Conservation (phyloP, 2,888 invertebrate species). For the Drosophila histrio region DNA sequence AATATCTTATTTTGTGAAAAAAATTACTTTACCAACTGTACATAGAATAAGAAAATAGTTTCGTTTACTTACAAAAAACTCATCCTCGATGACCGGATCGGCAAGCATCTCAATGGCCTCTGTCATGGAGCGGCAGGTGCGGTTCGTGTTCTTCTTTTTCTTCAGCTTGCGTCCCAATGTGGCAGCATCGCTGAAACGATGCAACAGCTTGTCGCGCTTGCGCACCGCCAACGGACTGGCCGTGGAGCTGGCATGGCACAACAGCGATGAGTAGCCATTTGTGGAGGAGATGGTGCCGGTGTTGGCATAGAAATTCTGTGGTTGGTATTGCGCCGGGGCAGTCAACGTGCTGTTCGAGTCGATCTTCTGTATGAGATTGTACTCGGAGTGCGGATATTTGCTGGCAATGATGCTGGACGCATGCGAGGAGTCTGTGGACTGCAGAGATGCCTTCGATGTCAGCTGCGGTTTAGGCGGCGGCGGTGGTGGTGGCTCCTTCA, state of each 20-base stretch:
- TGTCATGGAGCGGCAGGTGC: slow-evolving; percentile 84
- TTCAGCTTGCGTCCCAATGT: slow-evolving; percentile 83
- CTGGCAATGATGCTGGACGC: slow-evolving; percentile 76
- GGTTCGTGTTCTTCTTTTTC: slow-evolving; percentile 83
- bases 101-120: slow-evolving; percentile 84
- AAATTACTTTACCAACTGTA: no score
- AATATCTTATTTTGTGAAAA: no score
- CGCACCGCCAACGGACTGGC: slow-evolving; percentile 82
- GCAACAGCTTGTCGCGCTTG: slow-evolving; percentile 83
- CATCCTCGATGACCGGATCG: slow-evolving; percentile 84
- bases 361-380: slow-evolving; percentile 82
- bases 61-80: slow-evolving; percentile 83
- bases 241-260: slow-evolving; percentile 82
- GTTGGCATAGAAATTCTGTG: slow-evolving; percentile 82
- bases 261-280: slow-evolving; percentile 69
- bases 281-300: slow-evolving; percentile 71
- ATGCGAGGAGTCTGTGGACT: slow-evolving; percentile 63
- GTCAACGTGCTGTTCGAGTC: slow-evolving; percentile 81
- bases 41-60: slow-evolving; percentile 13
- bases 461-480: slow-evolving; percentile 81
- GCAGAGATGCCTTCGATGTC: slow-evolving; percentile 73
- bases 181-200: slow-evolving; percentile 84
- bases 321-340: slow-evolving; percentile 76
- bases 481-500: slow-evolving; percentile 83
- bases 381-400: slow-evolving; percentile 83